Evolutionary conservation across 2,113 vertebrate genomes (phyloP).

Genomic region (Caracal caracal): DNA sequence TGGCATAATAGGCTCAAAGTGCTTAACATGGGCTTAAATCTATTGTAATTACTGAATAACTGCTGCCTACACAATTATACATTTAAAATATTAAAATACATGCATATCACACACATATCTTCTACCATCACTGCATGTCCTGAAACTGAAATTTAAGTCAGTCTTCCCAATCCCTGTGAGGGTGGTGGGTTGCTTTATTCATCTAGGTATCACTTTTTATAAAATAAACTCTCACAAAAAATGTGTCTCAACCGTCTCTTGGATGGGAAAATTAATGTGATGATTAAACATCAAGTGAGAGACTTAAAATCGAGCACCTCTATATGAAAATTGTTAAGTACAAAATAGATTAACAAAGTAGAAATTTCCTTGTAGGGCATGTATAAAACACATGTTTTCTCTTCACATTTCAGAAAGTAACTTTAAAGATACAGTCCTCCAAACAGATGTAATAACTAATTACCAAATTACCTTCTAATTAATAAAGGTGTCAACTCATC

Average conservation of each 20-base stretch:
- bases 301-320: neutral
- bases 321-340: neutral
- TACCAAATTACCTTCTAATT: neutral
- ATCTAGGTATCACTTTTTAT: neutral
- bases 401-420: neutral
- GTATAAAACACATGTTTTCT: neutral
- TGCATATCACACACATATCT: neutral
- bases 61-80: neutral
- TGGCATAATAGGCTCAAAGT: neutral
- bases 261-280: neutral
- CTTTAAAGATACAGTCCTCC: neutral
- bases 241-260: neutral
- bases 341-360: neutral
- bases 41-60: neutral
- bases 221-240: neutral
- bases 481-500: neutral
- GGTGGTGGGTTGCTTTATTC: fast-evolving
- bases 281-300: neutral
- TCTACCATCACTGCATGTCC: neutral
- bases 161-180: neutral
- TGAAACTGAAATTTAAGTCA: neutral
- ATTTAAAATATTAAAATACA: neutral
- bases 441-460: neutral
- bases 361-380: neutral
- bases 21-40: neutral